Evolutionary conservation across 2,113 vertebrate genomes (phyloP), one percentile per base, ranked within the genome.

Genomic region (Sinocyclocheilus grahami): DNA sequence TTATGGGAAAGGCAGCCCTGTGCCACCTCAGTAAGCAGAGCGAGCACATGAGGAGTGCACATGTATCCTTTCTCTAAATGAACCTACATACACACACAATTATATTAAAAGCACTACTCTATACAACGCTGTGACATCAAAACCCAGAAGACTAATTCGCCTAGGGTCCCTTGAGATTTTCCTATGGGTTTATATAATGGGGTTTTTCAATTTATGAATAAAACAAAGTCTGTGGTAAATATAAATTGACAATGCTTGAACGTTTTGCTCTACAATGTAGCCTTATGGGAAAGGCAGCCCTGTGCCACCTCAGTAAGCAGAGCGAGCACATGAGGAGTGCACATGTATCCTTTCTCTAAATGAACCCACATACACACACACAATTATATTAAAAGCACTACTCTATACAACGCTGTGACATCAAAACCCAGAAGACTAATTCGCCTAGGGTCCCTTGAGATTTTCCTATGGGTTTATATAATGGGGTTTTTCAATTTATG

Each of bases 281-380:
- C 71, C 75, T 90, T 92, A 72, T 92, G 92, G 48, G 89, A 90
- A 48, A 91, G 75, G 76, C 90, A 92, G 87, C 88, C 91, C 79
- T 94, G 93, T 7, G 89, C 92, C 83, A 97, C 91, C 92, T 97
- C 97, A 90, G 96, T 96, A 58, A 99, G 91, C 86, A 95, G 69
- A 58, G 75, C 92, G 62, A 99, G 88, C 51, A 98, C 89, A 9
- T 93, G 60, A 4, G 96, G 95, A 83, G 96, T 89, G 83, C 95
- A 97, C 86, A 93, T 85, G 87, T 91, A 94, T 79, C 96, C 96
- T 51, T 90, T 92, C 77, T 95, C 98, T 99, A 92, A 20, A 90
- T 72, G 74, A n/a, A 90, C 67, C 76, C 1, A 67, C 4, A 80
- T 20, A 74, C 18, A 65, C 30, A 33, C 30, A 60, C 5, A 33